Conservation (phyloP, 2,113 vertebrate species). For the Salminus brasiliensis region DNA sequence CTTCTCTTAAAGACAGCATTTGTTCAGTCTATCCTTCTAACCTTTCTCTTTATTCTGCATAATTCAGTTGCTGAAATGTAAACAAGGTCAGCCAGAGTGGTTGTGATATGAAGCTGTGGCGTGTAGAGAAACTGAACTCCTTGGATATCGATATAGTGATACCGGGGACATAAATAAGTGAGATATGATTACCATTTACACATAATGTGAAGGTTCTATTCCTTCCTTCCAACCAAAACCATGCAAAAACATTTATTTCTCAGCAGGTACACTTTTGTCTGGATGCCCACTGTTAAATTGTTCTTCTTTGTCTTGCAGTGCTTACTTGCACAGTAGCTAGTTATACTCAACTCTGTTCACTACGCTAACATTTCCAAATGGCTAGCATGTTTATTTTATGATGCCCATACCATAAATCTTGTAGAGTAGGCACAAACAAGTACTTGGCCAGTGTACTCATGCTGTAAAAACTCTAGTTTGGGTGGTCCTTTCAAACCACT, state of each 20-base stretch:
- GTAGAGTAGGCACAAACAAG: not conserved
- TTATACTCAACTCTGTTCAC: not conserved
- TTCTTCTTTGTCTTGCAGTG: not conserved
- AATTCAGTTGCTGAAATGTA: too few species aligned
- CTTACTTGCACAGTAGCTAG: not conserved
- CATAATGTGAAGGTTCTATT: too few species aligned
- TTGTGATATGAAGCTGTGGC: too few species aligned
- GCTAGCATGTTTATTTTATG: conserved; percentile 10
- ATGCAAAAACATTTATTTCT: not conserved
- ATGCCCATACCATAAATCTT: not conserved
- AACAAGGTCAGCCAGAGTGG: not conserved
- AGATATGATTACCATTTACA: too few species aligned
- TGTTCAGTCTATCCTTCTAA: not conserved
- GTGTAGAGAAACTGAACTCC: too few species aligned
- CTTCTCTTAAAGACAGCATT: not conserved
- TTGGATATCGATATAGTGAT: too few species aligned
- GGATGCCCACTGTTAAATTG: too few species aligned
- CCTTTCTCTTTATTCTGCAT: not conserved
- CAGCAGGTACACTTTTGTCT: not conserved
- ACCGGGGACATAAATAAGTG: too few species aligned
- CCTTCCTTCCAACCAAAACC: not conserved
- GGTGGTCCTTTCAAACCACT: not conserved
- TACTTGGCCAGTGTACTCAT: not conserved
- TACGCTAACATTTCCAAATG: not conserved
- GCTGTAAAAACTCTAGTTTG: not conserved